Base-by-base conservation (phyloP, 2,888 invertebrate species). In the Pterostichus niger region DNA sequence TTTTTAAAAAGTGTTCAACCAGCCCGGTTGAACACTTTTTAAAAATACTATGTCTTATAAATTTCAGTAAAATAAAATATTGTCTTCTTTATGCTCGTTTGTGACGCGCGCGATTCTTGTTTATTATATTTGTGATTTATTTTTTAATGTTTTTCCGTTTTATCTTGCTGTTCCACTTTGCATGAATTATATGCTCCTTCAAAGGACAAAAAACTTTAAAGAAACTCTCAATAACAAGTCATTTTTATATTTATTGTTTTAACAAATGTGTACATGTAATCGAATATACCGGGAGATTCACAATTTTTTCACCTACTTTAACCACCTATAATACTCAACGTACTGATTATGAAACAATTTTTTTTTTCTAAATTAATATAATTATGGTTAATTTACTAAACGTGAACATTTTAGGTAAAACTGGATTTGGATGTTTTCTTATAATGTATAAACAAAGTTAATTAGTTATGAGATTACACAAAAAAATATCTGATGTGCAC, bases 71-170 rank as follows among this genome's bases (percentile, higher is more conserved):
- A 59, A 59, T 78, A 78, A 78, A 78, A 78, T 78, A 78, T 78
- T 59, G 61, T 78, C 15, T 61, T 78, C 59, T 59, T 40, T 78
- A 59, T 78, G 31, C 44, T 56, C 44, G 31, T 78, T 78, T 78
- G 78, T 59, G 78, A 56, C 59, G 59, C 56, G 40, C 78, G 40
- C 78, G 59, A 78, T 78, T 59, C 56, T 78, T 78, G 78, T 78
- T 78, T 78, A 78, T 54, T 78, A 78, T 78, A 78, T 61, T 44
- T 35, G 59, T 78, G 78, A 78, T 78, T 78, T 78, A 78, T 78
- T 59, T 78, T 44, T 78, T 78, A 78, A 78, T 78, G 78, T 59
- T 61, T 78, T 54, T 13, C 46, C 17, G 15, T 76, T 76, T 54
- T 78, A 61, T 78, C 78, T 78, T 17, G 78, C 54, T 59, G 78